Base-by-base conservation (phyloP, 2,797 vertebrate species). In the Epinephelus awoara region DNA sequence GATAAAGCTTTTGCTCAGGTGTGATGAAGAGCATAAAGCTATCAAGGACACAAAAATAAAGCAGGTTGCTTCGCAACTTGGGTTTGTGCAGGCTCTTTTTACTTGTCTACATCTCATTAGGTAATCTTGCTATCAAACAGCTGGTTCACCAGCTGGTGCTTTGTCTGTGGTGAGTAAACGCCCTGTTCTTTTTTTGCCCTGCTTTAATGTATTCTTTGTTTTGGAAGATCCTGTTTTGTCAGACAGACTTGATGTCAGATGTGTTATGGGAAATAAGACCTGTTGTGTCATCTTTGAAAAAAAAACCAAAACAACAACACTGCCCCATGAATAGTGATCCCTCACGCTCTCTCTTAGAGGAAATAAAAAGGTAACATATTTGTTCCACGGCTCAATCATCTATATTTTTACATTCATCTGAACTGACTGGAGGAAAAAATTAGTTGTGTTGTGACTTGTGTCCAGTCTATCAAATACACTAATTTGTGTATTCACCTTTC, bases 401-500 rank as follows among this genome's bases (percentile, higher is more conserved):
- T 49, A 6, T 17, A 12, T 50, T 58, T 71, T 25, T 6, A 34
- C 13, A 61, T 59, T 50, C 4, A 17, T 55, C 25, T 14, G 12
- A 71, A 19, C 2, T 61, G 11, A 40, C 11, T 14, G 2, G 4
- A 56, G 38, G 7, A n/a, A 40, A 42, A n/a, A 40, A 42, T 1
- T n/a, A 42, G 12, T 23, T 54, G 17, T 42, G 8, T 1, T 44
- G 2, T 19, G 2, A 34, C 57, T 23, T 40, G 29, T 42, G 0
- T 4, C 18, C 0, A 19, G 23, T 70, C n/a, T 51, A 27, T 63
- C 12, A 46, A 34, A 21, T 42, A n/a, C 3, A 61, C 52, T 17
- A 38, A 56, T 57, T 64, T 63, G 3, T 54, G 12, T 10, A 64
- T 56, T 92, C 67, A 96, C 95, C 94, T 92, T 44, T 80, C 73